Percentiles rank a stretch among this genome's conserved stretches.
Evolutionary conservation across 2,888 invertebrate species (phyloP).

Genomic region (Plusia festucae): DNA sequence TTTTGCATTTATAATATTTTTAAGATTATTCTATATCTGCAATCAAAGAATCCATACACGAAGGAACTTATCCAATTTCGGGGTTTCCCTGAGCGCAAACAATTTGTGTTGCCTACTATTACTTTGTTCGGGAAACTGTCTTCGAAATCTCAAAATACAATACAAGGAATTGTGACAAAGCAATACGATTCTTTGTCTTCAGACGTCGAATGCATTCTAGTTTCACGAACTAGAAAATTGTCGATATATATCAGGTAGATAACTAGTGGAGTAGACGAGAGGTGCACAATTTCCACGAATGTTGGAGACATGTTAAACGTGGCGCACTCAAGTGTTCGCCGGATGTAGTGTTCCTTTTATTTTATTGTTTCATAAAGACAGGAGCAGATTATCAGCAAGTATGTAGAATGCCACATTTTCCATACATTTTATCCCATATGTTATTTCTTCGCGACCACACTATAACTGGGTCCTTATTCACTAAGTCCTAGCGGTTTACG

Average conservation of each 20-base stretch:
- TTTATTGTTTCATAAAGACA: slow-evolving; percentile 2
- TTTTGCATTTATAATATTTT: no score
- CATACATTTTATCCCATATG: no score
- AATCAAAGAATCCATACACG: background rate
- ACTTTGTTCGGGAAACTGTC: slow-evolving; percentile 17
- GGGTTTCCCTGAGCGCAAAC: slow-evolving; percentile 5
- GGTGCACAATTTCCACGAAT: slow-evolving; percentile 16
- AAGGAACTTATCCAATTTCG: background rate
- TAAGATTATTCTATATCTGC: background rate
- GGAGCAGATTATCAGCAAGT: no score
- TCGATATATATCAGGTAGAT: slow-evolving; percentile 6
- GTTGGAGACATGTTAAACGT: background rate
- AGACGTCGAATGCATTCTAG: slow-evolving; percentile 22
- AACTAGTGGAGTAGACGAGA: slow-evolving; percentile 12
- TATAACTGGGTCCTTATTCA: no score
- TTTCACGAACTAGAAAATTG: slow-evolving; percentile 25
- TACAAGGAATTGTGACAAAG: slow-evolving; percentile 35
- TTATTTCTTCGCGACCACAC: no score
- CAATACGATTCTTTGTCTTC: slow-evolving; percentile 38
- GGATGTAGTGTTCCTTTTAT: background rate
- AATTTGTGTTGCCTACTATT: background rate
- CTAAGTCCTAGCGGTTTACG: no score
- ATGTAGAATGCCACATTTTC: no score
- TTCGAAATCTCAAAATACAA: slow-evolving; percentile 23
- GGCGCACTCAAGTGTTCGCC: background rate